Evolutionary conservation across 2,888 invertebrate genomes (phyloP).

Genomic region (Boloria selene): DNA sequence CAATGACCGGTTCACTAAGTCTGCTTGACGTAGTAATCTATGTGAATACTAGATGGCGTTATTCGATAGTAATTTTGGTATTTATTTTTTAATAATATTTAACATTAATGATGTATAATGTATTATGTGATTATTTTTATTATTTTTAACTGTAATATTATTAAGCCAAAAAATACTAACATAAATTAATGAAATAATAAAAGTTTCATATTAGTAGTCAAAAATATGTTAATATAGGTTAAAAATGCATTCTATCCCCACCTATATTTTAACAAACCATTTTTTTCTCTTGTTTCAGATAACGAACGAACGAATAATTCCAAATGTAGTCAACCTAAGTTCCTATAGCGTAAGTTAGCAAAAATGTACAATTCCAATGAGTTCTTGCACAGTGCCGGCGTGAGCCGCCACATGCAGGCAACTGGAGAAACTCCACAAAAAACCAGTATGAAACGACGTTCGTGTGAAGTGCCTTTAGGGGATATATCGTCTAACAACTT

Average conservation of each 20-base stretch:
- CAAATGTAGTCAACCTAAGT: slow-evolving; percentile 75
- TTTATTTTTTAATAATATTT: too few species aligned
- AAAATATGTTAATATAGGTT: too few species aligned
- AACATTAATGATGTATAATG: too few species aligned
- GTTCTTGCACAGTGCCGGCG: slow-evolving; percentile 74
- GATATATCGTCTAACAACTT: slow-evolving; percentile 75
- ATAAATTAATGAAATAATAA: too few species aligned
- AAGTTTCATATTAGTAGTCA: too few species aligned
- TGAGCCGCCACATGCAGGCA: slow-evolving; percentile 77
- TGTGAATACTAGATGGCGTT: slow-evolving; percentile 42
- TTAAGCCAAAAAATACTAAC: not conserved
- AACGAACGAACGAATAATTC: slow-evolving; percentile 69
- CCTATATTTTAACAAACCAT: not conserved
- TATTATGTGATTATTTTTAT: not conserved
- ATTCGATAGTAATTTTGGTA: not conserved
- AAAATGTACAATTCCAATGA: slow-evolving; percentile 76
- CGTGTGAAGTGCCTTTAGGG: slow-evolving; percentile 75
- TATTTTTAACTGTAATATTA: not conserved
- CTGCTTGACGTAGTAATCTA: not conserved
- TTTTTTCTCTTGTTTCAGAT: slow-evolving; percentile 70
- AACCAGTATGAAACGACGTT: slow-evolving; percentile 74
- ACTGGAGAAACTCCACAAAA: slow-evolving; percentile 76
- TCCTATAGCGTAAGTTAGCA: slow-evolving; percentile 64
- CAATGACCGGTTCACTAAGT: too few species aligned
- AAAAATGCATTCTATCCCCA: not conserved